Evolutionary conservation across 2,888 invertebrate genomes (phyloP).

Genomic region (Branchipolynoe longqiensis): DNA sequence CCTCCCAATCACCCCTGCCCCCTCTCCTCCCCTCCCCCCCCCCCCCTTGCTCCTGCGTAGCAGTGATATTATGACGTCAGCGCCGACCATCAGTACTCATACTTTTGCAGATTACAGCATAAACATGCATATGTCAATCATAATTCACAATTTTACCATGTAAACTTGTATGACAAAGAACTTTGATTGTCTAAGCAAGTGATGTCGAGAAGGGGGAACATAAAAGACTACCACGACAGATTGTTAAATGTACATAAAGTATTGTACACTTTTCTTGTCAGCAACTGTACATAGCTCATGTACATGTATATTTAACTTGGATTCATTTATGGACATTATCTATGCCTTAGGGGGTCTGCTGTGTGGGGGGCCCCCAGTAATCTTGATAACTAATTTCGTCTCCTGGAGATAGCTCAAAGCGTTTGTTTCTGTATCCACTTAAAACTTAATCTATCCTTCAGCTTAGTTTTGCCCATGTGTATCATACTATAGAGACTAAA

Average conservation of each 20-base stretch:
- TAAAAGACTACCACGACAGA: constrained; percentile 46
- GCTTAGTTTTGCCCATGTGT: constrained; percentile 45
- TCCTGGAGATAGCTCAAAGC: constrained; percentile 59
- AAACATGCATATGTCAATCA: constrained; percentile 55
- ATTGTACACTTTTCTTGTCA: constrained; percentile 58
- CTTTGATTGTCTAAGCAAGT: constrained; percentile 35
- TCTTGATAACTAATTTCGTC: constrained; percentile 47
- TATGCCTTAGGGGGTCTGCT: constrained; percentile 59
- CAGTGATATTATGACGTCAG: constrained; percentile 45
- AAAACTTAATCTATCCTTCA: constrained; percentile 48
- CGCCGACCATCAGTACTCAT: constrained; percentile 53
- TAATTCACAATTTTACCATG: constrained; percentile 56
- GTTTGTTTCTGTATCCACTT: constrained; percentile 53
- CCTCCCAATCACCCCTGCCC: not conserved
- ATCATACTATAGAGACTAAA: constrained; percentile 40
- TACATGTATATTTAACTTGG: constrained; percentile 57
- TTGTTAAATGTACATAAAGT: constrained; percentile 58
- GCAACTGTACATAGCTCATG: constrained; percentile 58
- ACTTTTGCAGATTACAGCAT: constrained; percentile 55
- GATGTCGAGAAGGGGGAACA: constrained; percentile 50
- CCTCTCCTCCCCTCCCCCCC: not conserved
- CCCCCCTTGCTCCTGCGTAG: constrained; percentile 40
- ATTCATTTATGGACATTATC: constrained; percentile 54
- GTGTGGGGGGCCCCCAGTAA: constrained; percentile 32
- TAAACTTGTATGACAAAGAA: constrained; percentile 53